These are phyloP conservation scores for Cassiopea xamachana DNA, from an alignment of 30 jellyfish, hydroid and myxozoan species.

Conservation along the genomic window DNA sequence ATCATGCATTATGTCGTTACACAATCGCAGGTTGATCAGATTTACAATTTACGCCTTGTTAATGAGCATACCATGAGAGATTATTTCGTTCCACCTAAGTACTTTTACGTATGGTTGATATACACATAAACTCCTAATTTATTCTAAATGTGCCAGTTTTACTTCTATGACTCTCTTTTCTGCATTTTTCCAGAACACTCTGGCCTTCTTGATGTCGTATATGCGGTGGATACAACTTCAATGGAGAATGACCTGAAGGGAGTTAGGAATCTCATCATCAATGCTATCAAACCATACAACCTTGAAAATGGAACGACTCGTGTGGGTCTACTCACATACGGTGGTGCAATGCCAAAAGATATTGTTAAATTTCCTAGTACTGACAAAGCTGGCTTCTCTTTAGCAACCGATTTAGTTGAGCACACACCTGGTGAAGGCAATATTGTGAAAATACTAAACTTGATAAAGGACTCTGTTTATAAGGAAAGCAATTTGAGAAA, in stretches of 20 bases:
- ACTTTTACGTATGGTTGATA: too few relatives aligned
- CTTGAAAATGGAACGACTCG: constrained; percentile 35
- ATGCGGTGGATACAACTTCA: constrained; percentile 60
- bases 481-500: background rate
- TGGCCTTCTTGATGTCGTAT: constrained; percentile 60
- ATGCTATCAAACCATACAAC: constrained; percentile 37
- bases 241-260: constrained; percentile 14
- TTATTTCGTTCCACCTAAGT: too few relatives aligned
- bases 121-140: too few relatives aligned
- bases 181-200: constrained; percentile 7
- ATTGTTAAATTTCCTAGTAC: constrained; percentile 7
- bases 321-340: constrained; percentile 51
- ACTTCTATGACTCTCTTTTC: too few relatives aligned
- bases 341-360: background rate
- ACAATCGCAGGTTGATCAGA: too few relatives aligned
- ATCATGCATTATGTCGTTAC: too few relatives aligned
- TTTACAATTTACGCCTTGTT: too few relatives aligned
- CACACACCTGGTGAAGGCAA: constrained; percentile 27
- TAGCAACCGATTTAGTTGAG: constrained; percentile 26
- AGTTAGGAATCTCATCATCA: constrained; percentile 23
- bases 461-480: constrained; percentile 17
- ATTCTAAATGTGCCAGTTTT: too few relatives aligned
- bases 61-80: too few relatives aligned
- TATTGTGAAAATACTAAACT: constrained; percentile 20
- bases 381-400: constrained; percentile 22